Evolutionary conservation across 64 coral and sea anemone genomes (phyloP).

Genomic region (Pocillopora verrucosa): DNA sequence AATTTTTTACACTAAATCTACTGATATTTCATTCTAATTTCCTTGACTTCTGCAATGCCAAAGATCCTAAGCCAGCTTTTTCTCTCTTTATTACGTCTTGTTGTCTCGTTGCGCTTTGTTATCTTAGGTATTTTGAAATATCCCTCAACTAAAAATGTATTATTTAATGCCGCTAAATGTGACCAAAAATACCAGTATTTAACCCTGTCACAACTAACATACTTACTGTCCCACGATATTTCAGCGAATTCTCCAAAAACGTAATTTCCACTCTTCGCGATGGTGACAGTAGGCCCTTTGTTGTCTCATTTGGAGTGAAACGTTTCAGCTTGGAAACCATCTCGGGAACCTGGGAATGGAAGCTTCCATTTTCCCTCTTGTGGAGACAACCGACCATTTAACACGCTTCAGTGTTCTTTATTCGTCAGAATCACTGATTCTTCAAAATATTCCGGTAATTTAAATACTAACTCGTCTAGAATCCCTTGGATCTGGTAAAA

Average conservation of each 20-base stretch:
- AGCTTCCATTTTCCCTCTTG: background rate
- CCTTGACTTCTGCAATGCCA: no score
- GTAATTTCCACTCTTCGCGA: background rate
- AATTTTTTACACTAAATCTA: no score
- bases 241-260: background rate
- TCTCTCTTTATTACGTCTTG: no score
- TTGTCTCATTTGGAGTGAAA: slow-evolving; percentile 14
- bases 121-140: no score
- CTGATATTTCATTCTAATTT: no score
- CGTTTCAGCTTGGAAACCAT: slow-evolving; percentile 20
- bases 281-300: background rate
- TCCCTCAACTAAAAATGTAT: no score
- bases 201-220: no score
- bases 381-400: background rate
- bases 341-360: background rate
- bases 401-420: slow-evolving; percentile 11
- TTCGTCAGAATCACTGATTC: slow-evolving; percentile 5
- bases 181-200: no score
- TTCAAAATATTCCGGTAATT: background rate
- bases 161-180: no score
- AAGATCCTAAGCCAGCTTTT: no score
- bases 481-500: slow-evolving; percentile 9
- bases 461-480: background rate
- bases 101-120: no score
- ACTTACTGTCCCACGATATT: background rate